A percentile compares a stretch with the other conserved stretches of the same genome.
Evolutionary conservation across 2,888 invertebrate genomes (phyloP).

Genomic region (Hirudinaria manillensis): DNA sequence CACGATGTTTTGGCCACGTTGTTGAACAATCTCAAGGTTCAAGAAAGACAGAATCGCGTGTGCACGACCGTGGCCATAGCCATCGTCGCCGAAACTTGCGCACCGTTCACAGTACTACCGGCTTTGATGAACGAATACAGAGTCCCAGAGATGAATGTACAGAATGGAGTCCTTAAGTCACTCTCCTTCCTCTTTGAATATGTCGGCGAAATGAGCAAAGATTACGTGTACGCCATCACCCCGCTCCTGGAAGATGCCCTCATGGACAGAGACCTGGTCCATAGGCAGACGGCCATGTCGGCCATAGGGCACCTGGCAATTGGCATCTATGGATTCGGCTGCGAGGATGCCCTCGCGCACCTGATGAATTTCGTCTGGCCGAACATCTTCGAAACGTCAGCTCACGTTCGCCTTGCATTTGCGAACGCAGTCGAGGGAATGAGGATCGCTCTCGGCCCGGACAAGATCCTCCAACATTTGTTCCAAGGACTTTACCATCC

Average conservation of each 20-base stretch:
- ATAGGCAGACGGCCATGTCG: constrained; percentile 96
- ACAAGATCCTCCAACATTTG: constrained; percentile 76
- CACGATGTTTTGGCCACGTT: constrained; percentile 97
- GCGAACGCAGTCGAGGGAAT: constrained; percentile 98
- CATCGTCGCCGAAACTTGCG: constrained; percentile 98
- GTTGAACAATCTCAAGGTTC: constrained; percentile 94
- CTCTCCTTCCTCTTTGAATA: constrained; percentile 96
- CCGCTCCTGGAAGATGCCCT: constrained; percentile 94
- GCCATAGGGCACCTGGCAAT: constrained; percentile 98
- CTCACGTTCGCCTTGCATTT: constrained; percentile 98
- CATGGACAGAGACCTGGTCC: constrained; percentile 97
- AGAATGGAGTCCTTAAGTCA: constrained; percentile 96
- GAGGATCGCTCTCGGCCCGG: constrained; percentile 88
- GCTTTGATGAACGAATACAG: constrained; percentile 95
- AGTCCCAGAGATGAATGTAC: constrained; percentile 96
- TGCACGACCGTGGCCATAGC: constrained; percentile 99
- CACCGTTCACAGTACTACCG: constrained; percentile 96
- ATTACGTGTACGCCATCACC: constrained; percentile 97
- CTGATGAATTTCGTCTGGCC: constrained; percentile 98
- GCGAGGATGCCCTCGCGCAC: constrained; percentile 94
- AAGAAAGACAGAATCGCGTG: constrained; percentile 97
- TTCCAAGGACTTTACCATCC: constrained; percentile 93
- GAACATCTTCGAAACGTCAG: constrained; percentile 98
- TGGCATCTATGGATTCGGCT: constrained; percentile 96
- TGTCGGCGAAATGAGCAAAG: constrained; percentile 99